Base-by-base conservation (phyloP, 2,797 vertebrate species). In the Decapterus maruadsi region DNA sequence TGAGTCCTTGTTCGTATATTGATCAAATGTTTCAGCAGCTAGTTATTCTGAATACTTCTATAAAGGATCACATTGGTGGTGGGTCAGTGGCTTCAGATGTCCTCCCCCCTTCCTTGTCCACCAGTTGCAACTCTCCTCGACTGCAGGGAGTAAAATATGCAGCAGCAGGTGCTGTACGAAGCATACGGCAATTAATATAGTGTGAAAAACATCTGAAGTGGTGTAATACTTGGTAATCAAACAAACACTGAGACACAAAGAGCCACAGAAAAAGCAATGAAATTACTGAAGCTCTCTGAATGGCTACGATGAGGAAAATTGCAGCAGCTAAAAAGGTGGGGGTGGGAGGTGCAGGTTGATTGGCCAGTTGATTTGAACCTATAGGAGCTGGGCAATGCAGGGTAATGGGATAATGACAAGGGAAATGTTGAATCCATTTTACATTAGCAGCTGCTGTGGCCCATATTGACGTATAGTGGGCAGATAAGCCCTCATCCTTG, bases 351-450 rank as follows among this genome's bases (percentile, higher is more conserved):
- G 67, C 2, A 7, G 42, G 54, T 59, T 80, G 81, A 88, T 85
- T 86, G 84, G 79, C 70, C 0, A 26, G 64, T 42, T 82, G 77
- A 89, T 68, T 82, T 75, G 62, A 81, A 74, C 60, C 62, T 83
- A 31, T 69, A 65, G 81, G 75, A 82, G 60, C 46, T 3, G 58
- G 73, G 61, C 64, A 29, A 8, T 57, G 53, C 8, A 31, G 60
- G 82, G 61, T 87, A 85, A 82, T 69, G 56, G 20, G 72, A 29
- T 90, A 90, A 92, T 67, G 83, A 86, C 82, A 66, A 68, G 64
- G 87, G 85, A 90, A 89, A 89, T 76, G 82, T 88, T 92, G 72
- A 83, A 88, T 91, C 86, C 67, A 86, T 91, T 92, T 79, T 73
- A 81, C 77, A 85, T 89, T 77, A 87, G 74, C 71, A 48, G 79